Conservation (phyloP, 2,113 vertebrate species). For the Charina bottae region DNA sequence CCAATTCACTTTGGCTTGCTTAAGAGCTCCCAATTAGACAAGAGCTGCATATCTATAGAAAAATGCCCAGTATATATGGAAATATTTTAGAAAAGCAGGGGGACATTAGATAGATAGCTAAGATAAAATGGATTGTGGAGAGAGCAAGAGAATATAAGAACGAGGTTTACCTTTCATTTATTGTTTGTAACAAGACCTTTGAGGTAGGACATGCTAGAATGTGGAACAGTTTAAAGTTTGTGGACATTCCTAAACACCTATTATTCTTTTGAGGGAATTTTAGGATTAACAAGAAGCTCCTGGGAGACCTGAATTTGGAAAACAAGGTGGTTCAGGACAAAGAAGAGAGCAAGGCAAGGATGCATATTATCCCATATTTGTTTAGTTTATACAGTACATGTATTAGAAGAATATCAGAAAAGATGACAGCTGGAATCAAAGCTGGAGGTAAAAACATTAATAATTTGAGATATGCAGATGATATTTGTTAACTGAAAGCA, state of each 20-base stretch:
- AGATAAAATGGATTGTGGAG: not conserved
- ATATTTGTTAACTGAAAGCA: not conserved
- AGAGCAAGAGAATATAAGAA: not conserved
- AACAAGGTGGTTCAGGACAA: not conserved
- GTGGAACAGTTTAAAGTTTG: not conserved
- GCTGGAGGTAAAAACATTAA: not conserved
- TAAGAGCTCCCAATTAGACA: not conserved
- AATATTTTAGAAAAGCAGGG: not conserved
- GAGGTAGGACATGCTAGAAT: not conserved
- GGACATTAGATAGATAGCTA: not conserved
- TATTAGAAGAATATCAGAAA: not conserved
- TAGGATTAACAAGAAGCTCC: not conserved
- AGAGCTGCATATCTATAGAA: not conserved
- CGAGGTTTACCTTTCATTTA: not conserved
- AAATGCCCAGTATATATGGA: not conserved
- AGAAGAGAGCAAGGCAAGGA: not conserved
- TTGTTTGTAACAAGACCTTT: not conserved
- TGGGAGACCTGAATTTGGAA: not conserved
- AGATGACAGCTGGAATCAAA: not conserved
- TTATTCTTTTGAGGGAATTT: not conserved
- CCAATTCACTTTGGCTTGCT: not conserved
- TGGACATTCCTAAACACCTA: not conserved
- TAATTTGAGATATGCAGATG: not conserved
- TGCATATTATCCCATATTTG: not conserved
- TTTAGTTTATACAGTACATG: not conserved